Evolutionary conservation across 2,797 vertebrate genomes (phyloP).

Genomic region (Hyperoplus lanceolatus): DNA sequence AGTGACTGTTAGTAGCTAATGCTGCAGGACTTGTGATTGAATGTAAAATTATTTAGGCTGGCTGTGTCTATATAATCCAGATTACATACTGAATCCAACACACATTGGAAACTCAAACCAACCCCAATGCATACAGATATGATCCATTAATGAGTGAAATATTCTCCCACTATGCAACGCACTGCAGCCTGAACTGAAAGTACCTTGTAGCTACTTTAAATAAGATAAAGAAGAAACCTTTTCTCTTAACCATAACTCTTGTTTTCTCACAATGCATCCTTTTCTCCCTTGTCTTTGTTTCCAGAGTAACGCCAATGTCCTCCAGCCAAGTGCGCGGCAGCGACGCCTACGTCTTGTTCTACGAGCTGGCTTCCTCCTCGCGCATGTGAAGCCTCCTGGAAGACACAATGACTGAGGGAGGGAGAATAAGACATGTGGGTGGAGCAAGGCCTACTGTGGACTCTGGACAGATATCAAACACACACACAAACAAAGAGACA

Average conservation of each 20-base stretch:
- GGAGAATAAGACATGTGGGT: conserved; percentile 22
- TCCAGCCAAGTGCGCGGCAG: conserved; percentile 97
- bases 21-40: not conserved
- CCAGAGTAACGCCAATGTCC: conserved; percentile 95
- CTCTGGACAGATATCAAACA: conserved; percentile 49
- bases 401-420: conserved; percentile 40
- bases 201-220: too few relatives aligned
- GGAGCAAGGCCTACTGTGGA: conserved; percentile 42
- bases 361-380: conserved; percentile 91
- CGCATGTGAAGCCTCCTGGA: conserved; percentile 86
- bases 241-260: not conserved
- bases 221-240: too few relatives aligned
- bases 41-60: too few relatives aligned
- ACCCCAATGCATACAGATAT: not conserved
- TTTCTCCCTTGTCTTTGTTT: not conserved
- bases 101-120: not conserved
- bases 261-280: not conserved
- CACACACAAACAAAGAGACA: not conserved
- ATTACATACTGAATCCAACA: not conserved
- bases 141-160: not conserved
- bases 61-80: not conserved
- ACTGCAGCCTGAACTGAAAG: not conserved
- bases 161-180: not conserved
- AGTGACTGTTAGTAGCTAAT: not conserved
- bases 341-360: conserved; percentile 97